These are phyloP conservation scores for Calliphora vicina DNA, from an alignment of 1,140 invertebrate genomes.

Conservation along the genomic window DNA sequence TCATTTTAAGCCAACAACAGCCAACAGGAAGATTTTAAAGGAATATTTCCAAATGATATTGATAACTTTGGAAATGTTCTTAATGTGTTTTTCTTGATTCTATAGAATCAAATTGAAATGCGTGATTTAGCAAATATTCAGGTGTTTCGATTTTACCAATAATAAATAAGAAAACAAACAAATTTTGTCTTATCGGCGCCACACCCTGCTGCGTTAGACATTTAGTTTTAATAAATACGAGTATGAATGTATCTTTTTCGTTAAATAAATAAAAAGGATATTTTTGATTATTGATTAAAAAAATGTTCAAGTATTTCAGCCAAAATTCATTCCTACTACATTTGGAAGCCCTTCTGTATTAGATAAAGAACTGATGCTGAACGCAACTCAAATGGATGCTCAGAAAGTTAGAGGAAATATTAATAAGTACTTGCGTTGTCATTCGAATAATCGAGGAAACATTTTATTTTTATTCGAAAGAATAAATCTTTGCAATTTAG, in stretches of 20 bases:
- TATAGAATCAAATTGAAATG: background rate
- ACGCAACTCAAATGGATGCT: too few species aligned
- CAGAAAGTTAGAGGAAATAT: too few species aligned
- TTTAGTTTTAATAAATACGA: too few species aligned
- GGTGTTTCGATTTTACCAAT: background rate
- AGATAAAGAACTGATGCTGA: too few species aligned
- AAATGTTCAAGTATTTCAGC: too few species aligned
- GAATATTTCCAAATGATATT: background rate
- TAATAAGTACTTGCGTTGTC: too few species aligned
- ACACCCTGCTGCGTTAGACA: slow-evolving; percentile 20
- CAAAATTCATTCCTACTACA: too few species aligned
- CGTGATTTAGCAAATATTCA: background rate
- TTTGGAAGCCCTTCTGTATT: too few species aligned
- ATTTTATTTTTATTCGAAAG: too few species aligned
- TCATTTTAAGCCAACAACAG: background rate
- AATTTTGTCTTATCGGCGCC: slow-evolving; percentile 13
- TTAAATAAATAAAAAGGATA: background rate
- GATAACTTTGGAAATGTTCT: background rate
- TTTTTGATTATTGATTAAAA: background rate
- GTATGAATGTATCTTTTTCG: background rate
- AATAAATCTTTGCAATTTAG: too few species aligned
- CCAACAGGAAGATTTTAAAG: background rate
- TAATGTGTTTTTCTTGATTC: background rate
- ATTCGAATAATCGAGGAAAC: too few species aligned
- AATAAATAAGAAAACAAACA: background rate